Base-by-base conservation (phyloP, 2,888 invertebrate genomes). In the Cryptus viduatorius region DNA sequence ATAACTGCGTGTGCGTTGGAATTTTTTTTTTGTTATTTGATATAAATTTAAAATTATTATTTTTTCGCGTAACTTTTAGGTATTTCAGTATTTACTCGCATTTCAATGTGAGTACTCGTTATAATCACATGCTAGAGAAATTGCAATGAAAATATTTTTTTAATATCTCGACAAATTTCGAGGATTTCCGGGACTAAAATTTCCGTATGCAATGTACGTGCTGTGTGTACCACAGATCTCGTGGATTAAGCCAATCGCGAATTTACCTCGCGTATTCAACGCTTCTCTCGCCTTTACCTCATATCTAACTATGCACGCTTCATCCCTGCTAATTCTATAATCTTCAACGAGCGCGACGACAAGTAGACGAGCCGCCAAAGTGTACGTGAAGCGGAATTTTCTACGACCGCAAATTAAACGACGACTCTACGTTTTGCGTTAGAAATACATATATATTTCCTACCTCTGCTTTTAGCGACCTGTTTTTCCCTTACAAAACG, bases 261-360 rank as follows among this genome's bases (percentile, higher is more conserved):
- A 68, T 29, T 75, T 68, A 59, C 46, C 68, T 16, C 19, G 53
- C 48, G 42, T 67, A 14, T 76, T 68, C 16, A 46, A 56, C 75
- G 37, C 29, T 59, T 50, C 37, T 10, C 46, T n/a, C 24, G 31
- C 19, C 48, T 50, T 37, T 31, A 31, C 16, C 46, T 46, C 67
- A 42, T 14, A 37, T 46, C 4, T 1, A 1, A 1, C 59, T 56
- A 50, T 37, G 64, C 16, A 64, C 29, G 44, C 56, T 46, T 59
- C 69, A 72, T 77, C 53, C 69, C 48, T 48, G 67, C 59, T 80
- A 67, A 75, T 75, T 73, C 80, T 46, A 80, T 73, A 75, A 80
- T 80, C 53, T 80, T 48, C 42, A 59, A 29, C 42, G 37, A 53
- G 65, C 29, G 14, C 5, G 37, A 73, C 71, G 56, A 29, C 42